A percentile compares a stretch with the other conserved stretches of the same genome.
Evolutionary conservation across 2,888 invertebrate genomes (phyloP).

Genomic region (Leptinotarsa haldemani): DNA sequence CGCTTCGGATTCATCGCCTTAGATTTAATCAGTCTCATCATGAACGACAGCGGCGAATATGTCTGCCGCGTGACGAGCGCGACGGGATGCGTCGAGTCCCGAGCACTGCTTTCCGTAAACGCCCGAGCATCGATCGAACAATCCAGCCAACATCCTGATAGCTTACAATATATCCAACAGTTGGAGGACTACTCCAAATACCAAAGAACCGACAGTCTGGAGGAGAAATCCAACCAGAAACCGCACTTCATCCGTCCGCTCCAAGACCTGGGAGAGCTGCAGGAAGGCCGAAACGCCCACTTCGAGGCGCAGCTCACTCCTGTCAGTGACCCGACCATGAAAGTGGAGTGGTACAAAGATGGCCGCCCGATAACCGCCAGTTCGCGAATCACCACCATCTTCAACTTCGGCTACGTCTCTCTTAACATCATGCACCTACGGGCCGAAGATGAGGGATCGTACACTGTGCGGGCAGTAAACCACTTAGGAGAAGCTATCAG

Average conservation of each 20-base stretch:
- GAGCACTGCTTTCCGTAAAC: slow-evolving; percentile 83
- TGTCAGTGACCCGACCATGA: slow-evolving; percentile 93
- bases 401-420: slow-evolving; percentile 99
- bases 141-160: slow-evolving; percentile 90
- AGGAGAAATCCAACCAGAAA: slow-evolving; percentile 82
- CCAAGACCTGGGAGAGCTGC: slow-evolving; percentile 85
- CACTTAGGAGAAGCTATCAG: slow-evolving; percentile 91
- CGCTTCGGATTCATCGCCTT: slow-evolving; percentile 98
- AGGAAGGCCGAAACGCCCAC: slow-evolving; percentile 92
- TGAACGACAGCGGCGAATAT: slow-evolving; percentile 91
- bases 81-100: slow-evolving; percentile 88
- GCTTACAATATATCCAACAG: slow-evolving; percentile 89
- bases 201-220: slow-evolving; percentile 85
- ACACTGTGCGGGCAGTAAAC: slow-evolving; percentile 91
- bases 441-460: slow-evolving; percentile 97
- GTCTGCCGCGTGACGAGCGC: slow-evolving; percentile 89
- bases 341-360: slow-evolving; percentile 97
- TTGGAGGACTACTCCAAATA: slow-evolving; percentile 91
- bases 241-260: slow-evolving; percentile 91
- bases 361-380: slow-evolving; percentile 95
- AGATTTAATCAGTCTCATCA: slow-evolving; percentile 87
- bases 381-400: slow-evolving; percentile 96
- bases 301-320: slow-evolving; percentile 94
- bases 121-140: slow-evolving; percentile 87
- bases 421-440: slow-evolving; percentile 98